Conservation (phyloP, 2,797 vertebrate species). For the Molossus alvarezi region DNA sequence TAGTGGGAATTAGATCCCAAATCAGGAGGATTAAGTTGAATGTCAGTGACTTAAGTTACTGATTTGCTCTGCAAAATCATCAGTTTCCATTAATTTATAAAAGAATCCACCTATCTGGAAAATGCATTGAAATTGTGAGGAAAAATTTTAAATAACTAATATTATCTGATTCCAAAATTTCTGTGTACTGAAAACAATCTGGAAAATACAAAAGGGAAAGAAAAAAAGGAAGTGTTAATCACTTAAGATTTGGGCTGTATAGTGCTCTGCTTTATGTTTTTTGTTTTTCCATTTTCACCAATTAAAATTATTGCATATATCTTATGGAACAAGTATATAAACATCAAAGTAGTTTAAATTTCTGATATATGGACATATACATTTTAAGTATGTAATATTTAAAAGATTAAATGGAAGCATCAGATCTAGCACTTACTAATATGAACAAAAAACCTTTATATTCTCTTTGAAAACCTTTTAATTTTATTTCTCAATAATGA, state of each 20-base stretch:
- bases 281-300: not conserved
- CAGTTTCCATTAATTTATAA: not conserved
- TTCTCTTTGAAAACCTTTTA: not conserved
- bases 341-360: not conserved
- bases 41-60: not conserved
- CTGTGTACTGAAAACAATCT: not conserved
- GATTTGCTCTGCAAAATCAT: not conserved
- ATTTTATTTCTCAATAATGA: conserved; percentile 14
- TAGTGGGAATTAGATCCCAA: not conserved
- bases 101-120: not conserved
- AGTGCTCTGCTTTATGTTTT: not conserved
- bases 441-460: not conserved
- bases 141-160: not conserved
- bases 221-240: not conserved
- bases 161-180: not conserved
- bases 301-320: not conserved
- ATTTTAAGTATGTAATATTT: not conserved
- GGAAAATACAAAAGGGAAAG: conserved; percentile 6
- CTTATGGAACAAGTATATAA: conserved; percentile 7
- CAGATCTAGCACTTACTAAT: not conserved
- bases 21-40: not conserved
- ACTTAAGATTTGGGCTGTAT: not conserved
- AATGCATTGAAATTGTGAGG: not conserved
- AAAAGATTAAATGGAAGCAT: conserved; percentile 22
- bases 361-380: not conserved